Evolutionary conservation across 2,113 vertebrate genomes (phyloP).

Genomic region (Neomonachus schauinslandi): DNA sequence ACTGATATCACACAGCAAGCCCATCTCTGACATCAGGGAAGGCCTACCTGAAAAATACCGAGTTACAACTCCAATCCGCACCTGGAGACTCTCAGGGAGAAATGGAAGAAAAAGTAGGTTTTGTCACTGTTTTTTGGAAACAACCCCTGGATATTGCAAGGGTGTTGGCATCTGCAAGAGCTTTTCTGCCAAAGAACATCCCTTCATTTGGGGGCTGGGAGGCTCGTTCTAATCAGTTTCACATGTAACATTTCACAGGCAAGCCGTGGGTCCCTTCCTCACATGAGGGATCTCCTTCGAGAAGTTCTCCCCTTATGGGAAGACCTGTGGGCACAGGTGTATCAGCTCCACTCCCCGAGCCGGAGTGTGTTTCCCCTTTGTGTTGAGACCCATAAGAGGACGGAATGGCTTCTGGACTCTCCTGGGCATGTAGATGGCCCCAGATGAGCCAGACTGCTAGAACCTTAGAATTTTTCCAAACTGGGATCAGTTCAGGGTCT

Average conservation of each 20-base stretch:
- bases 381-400: background rate
- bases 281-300: background rate
- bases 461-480: background rate
- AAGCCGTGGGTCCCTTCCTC: background rate
- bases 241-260: background rate
- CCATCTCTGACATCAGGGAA: background rate
- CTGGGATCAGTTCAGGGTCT: background rate
- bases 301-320: background rate
- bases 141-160: background rate
- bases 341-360: background rate
- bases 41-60: slow-evolving; percentile 30
- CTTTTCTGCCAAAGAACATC: background rate
- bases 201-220: background rate
- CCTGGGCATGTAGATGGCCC: background rate
- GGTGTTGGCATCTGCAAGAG: background rate
- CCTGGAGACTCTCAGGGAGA: slow-evolving; percentile 42
- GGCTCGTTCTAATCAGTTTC: background rate
- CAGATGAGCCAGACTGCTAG: background rate
- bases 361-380: background rate
- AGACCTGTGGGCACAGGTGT: background rate
- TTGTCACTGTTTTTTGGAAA: background rate
- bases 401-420: background rate
- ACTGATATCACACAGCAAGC: background rate
- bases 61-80: background rate
- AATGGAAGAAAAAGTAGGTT: background rate